phyloP scores from a whole-genome alignment of 2,113 vertebrate genomes.

The Telmatochromis sp. region DNA sequence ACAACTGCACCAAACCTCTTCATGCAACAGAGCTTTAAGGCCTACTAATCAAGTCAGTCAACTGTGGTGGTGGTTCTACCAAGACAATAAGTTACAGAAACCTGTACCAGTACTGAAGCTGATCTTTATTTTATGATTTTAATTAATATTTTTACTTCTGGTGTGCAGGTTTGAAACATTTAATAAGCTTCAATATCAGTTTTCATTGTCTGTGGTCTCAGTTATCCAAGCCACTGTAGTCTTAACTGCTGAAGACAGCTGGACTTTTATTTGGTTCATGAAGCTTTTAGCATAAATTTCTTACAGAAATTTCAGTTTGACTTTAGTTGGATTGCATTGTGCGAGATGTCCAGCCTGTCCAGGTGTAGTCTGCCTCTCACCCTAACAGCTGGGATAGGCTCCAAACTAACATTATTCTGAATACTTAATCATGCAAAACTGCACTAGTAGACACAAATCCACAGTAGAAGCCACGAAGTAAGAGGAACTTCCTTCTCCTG shows the following conservation, averaged over 20 bases:
- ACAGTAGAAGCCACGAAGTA: not conserved
- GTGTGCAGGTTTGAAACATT: not conserved
- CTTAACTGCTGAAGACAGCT: not conserved
- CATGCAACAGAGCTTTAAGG: not conserved
- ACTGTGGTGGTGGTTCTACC: not conserved
- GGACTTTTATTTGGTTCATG: not conserved
- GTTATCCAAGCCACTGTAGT: not conserved
- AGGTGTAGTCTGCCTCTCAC: not conserved
- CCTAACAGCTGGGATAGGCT: not conserved
- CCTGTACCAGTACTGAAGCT: not conserved
- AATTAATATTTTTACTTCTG: not conserved
- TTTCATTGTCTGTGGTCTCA: not conserved
- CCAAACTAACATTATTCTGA: not conserved
- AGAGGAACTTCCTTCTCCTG: not conserved
- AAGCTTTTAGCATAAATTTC: not conserved
- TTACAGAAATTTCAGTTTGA: not conserved
- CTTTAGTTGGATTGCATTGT: not conserved
- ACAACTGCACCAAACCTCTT: not conserved
- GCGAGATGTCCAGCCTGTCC: not conserved
- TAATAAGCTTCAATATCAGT: not conserved
- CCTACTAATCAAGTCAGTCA: not conserved
- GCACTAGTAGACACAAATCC: not conserved
- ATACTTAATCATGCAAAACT: not conserved
- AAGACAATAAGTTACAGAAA: not conserved
- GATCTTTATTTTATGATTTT: not conserved